Evolutionary conservation across 2,888 invertebrate genomes (phyloP), one percentile per base, ranked within the genome.

Genomic region (Diploptera punctata): DNA sequence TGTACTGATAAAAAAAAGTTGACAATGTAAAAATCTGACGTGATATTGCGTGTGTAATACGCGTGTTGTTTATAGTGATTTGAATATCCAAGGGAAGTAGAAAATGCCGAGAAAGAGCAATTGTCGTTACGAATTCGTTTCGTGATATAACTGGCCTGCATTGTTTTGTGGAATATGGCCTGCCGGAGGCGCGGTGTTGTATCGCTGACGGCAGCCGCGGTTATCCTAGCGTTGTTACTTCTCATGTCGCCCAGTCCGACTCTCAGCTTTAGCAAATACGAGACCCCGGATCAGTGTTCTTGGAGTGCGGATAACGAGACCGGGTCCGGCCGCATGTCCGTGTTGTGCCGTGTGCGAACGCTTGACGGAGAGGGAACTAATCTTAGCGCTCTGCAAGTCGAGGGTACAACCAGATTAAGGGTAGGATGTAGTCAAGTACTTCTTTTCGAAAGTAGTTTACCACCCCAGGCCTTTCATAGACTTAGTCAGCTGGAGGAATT

Each of bases 361-460:
- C 86, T 93, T 74, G 93, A 93, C 76, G 87, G 89, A 70, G 88
- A 89, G 76, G 89, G 89, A 62, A 87, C 89, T 77, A 91, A 91
- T 79, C 86, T 91, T 74, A 88, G 88, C 76, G 86, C 88, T 13
- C 81, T 85, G 68, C 84, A 85, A 71, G 85, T 91, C 52, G 94
- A 94, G 80, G 89, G 90, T 68, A 91, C 93, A 54, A 88, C 89
- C 76, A 89, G 88, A 75, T 85, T 96, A 76, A 87, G 89, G 77
- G 87, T 96, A 76, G 88, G 90, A 79, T 95, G 95, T 84, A 92
- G 90, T 82, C 90, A 91, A 80, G 89, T 91, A 75, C 86, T 93
- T 78, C 87, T 92, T 73, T 91, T 91, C 80, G 94, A 94, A 85
- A 94, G 94, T 84, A 88, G 90, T 73, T 83, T 95, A 75, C 87